These are phyloP conservation scores for Peromyscus melanophrys DNA, from an alignment of 2,797 vertebrate species.

Conservation along the genomic window DNA sequence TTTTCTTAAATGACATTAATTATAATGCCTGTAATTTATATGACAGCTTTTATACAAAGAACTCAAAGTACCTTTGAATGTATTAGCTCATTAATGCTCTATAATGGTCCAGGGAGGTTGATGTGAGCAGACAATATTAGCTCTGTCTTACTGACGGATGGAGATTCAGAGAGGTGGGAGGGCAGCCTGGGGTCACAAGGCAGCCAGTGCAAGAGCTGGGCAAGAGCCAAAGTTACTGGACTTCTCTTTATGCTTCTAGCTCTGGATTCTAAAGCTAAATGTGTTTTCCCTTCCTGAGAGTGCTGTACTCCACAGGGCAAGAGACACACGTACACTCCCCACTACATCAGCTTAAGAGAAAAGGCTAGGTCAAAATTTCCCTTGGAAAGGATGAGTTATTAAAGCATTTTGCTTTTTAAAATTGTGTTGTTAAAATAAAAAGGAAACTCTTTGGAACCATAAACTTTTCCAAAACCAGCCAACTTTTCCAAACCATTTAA, in stretches of 20 bases:
- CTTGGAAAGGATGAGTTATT: not conserved
- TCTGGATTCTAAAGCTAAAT: not conserved
- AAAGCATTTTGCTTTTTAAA: not conserved
- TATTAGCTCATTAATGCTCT: conserved; percentile 73
- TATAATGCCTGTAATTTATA: conserved; percentile 77
- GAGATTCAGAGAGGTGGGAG: conserved; percentile 44
- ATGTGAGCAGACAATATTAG: conserved; percentile 50
- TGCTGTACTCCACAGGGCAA: not conserved
- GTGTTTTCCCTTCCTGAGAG: not conserved
- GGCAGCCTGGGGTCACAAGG: not conserved
- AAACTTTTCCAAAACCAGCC: not conserved
- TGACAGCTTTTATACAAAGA: conserved; percentile 66
- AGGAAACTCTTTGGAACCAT: not conserved
- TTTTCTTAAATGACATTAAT: conserved; percentile 81
- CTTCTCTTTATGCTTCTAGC: not conserved
- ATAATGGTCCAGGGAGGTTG: conserved; percentile 62
- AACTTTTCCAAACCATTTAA: not conserved
- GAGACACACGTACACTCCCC: not conserved
- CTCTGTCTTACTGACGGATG: conserved; percentile 50
- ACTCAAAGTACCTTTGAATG: conserved; percentile 61
- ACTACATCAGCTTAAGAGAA: not conserved
- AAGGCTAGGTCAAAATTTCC: not conserved
- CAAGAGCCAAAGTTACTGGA: not conserved
- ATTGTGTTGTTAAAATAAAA: conserved; percentile 25
- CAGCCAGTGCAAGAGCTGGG: not conserved